A percentile compares a stretch with the other conserved stretches of the same genome.
Evolutionary conservation across 1,140 invertebrate genomes (phyloP).

Genomic region (Saccostrea cuccullata): DNA sequence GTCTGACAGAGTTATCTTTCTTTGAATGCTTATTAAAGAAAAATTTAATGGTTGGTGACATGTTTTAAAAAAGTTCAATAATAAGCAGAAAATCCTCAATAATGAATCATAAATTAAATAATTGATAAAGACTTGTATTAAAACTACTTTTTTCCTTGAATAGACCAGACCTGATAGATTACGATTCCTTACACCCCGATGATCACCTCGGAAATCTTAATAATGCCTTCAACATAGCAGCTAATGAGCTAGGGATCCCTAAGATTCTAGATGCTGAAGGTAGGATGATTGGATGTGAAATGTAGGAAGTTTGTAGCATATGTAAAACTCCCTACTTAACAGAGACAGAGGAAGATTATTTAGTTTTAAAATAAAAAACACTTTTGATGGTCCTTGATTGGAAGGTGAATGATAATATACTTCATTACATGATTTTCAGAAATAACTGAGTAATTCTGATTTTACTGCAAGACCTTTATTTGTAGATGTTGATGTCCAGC

Average conservation of each 20-base stretch:
- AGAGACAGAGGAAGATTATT: too few relatives aligned
- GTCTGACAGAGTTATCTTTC: slow-evolving; percentile 23
- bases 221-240: slow-evolving; percentile 95
- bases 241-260: slow-evolving; percentile 93
- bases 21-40: background rate
- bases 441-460: too few relatives aligned
- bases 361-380: too few relatives aligned
- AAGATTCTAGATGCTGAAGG: slow-evolving; percentile 93
- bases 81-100: too few relatives aligned
- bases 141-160: slow-evolving; percentile 78
- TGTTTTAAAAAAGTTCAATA: background rate
- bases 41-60: background rate
- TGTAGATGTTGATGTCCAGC: slow-evolving; percentile 94
- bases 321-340: background rate
- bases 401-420: too few relatives aligned
- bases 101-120: too few relatives aligned
- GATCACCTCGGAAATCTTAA: slow-evolving; percentile 86
- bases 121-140: too few relatives aligned
- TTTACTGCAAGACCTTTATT: background rate
- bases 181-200: slow-evolving; percentile 79
- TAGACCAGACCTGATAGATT: slow-evolving; percentile 93
- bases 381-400: too few relatives aligned
- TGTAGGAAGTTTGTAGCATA: background rate
- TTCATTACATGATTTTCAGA: too few relatives aligned
- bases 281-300: slow-evolving; percentile 58